Percentiles rank a stretch among this genome's conserved stretches.
Evolutionary conservation across 1,140 invertebrate species (phyloP).

Genomic region (Druon quercuslanigerum): DNA sequence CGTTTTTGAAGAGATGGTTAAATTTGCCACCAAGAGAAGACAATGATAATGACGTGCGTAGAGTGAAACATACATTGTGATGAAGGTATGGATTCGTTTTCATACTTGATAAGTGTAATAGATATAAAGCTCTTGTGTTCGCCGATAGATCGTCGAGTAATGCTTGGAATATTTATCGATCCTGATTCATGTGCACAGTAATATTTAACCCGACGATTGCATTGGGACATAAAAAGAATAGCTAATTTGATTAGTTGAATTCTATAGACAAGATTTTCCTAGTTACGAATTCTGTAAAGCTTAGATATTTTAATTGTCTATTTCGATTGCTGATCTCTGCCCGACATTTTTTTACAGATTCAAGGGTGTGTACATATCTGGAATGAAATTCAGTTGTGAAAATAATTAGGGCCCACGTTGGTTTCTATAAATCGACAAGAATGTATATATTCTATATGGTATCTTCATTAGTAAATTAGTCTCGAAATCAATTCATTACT

Average conservation of each 20-base stretch:
- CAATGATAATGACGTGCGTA: not conserved
- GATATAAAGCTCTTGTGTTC: constrained; percentile 13
- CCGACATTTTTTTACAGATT: constrained; percentile 52
- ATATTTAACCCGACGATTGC: constrained; percentile 21
- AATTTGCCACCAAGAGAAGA: not conserved
- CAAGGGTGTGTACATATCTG: constrained; percentile 62
- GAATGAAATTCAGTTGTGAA: constrained; percentile 32
- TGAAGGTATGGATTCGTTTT: constrained; percentile 19
- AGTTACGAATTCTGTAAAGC: constrained; percentile 8
- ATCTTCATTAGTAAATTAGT: constrained; percentile 49
- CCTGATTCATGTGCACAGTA: constrained; percentile 21
- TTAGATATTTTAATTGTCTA: constrained; percentile 37
- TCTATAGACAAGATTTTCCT: constrained; percentile 32
- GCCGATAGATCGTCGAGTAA: constrained; percentile 29
- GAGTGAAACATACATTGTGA: constrained; percentile 9
- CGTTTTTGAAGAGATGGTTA: constrained; percentile 3
- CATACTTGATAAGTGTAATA: constrained; percentile 25
- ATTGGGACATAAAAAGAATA: constrained; percentile 29
- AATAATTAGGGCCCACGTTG: constrained; percentile 7
- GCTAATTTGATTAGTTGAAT: constrained; percentile 34
- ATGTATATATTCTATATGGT: constrained; percentile 53
- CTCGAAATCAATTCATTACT: constrained; percentile 35
- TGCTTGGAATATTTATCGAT: constrained; percentile 19
- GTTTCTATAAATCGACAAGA: constrained; percentile 36
- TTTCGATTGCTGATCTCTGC: constrained; percentile 54